phyloP scores from a whole-genome alignment of 2,888 invertebrate species.

The Ceriagrion tenellum region DNA sequence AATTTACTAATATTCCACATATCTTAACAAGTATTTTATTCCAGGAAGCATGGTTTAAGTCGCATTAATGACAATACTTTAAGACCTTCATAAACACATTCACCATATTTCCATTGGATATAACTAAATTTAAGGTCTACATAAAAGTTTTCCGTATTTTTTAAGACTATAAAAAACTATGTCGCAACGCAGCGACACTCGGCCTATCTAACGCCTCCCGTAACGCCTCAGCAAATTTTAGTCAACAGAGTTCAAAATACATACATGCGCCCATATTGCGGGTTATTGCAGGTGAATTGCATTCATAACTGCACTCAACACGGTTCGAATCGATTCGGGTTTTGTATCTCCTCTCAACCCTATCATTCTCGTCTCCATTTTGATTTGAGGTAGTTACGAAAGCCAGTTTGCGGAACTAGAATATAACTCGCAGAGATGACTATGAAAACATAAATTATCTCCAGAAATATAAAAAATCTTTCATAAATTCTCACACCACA shows the following conservation, averaged over 20 bases:
- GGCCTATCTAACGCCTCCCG: constrained; percentile 42
- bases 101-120: neutral
- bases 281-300: neutral
- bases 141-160: neutral
- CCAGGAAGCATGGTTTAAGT: neutral
- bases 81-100: neutral
- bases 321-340: neutral
- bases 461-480: neutral
- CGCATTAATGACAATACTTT: neutral
- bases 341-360: constrained; percentile 35
- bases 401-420: constrained; percentile 62
- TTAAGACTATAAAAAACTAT: constrained; percentile 29
- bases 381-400: constrained; percentile 69
- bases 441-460: neutral
- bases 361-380: constrained; percentile 68
- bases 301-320: neutral
- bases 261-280: neutral
- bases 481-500: neutral
- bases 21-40: neutral
- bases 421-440: neutral
- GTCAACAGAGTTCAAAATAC: neutral
- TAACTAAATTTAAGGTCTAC: neutral
- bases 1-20: neutral
- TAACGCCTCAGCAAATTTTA: neutral
- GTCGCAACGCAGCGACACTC: constrained; percentile 53